phyloP scores from a whole-genome alignment of 2,888 invertebrate genomes.

The Isotomurus palustris region DNA sequence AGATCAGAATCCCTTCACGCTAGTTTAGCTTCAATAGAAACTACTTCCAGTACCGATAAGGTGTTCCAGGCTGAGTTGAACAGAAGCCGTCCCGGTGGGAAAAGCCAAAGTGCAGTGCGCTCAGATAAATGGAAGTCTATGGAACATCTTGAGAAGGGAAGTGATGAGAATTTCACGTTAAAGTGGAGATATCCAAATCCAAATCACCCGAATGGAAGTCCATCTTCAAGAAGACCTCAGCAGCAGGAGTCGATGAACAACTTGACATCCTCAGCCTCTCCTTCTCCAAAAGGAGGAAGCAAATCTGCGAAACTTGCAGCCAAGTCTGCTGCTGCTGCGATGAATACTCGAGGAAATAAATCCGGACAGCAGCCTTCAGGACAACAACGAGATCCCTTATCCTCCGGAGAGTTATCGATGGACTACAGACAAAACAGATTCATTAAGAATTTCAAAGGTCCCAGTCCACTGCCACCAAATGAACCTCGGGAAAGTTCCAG shows the following conservation, averaged over 20 bases:
- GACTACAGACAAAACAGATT: conserved; percentile 41
- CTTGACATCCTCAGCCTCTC: conserved; percentile 8
- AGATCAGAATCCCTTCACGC: conserved; percentile 40
- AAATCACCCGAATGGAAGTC: not conserved
- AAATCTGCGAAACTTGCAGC: conserved; percentile 28
- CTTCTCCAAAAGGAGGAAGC: conserved; percentile 22
- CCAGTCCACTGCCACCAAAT: not conserved
- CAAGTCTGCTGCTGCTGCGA: too few species aligned
- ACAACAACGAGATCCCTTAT: too few species aligned
- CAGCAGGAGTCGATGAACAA: conserved; percentile 7
- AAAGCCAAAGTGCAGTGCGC: not conserved
- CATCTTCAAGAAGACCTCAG: not conserved
- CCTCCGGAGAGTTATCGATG: conserved; percentile 20
- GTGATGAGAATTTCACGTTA: conserved; percentile 42
- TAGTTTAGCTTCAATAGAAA: conserved; percentile 32
- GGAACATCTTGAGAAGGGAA: conserved; percentile 34
- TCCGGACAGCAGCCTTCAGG: not conserved
- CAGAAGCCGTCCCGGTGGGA: not conserved
- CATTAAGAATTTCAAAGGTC: conserved; percentile 30
- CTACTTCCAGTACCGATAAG: conserved; percentile 2
- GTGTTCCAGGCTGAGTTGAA: not conserved
- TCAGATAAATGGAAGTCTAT: conserved; percentile 39
- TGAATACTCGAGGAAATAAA: conserved; percentile 1
- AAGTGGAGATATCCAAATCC: conserved; percentile 40
- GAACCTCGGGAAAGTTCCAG: too few species aligned